Percentiles rank a stretch among this genome's conserved stretches.
phyloP scores from a whole-genome alignment of 2,797 vertebrate species.

The Enteromius trimaculatus region DNA sequence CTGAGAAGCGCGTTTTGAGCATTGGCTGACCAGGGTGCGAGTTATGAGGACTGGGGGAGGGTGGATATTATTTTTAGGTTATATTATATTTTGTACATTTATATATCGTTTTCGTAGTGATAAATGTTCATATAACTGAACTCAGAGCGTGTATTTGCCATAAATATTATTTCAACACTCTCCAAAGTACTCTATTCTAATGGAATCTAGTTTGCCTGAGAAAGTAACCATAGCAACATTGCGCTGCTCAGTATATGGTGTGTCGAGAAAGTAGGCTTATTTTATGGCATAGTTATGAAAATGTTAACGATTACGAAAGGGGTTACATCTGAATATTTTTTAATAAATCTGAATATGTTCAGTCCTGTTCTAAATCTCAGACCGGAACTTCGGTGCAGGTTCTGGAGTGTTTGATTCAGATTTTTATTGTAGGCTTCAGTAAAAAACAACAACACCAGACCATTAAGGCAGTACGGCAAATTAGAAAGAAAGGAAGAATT shows the following conservation, averaged over 20 bases:
- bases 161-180: not conserved
- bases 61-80: not conserved
- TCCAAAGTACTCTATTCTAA: not conserved
- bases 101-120: not conserved
- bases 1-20: constrained; percentile 2
- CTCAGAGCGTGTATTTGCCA: not conserved
- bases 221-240: constrained; percentile 5
- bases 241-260: not conserved
- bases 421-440: no score
- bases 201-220: not conserved
- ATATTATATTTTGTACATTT: not conserved
- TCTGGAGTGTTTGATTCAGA: no score
- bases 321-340: not conserved
- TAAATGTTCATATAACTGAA: not conserved
- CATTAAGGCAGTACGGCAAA: not conserved
- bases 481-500: not conserved
- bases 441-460: no score
- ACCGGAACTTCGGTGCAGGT: no score
- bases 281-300: constrained; percentile 8
- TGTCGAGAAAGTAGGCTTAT: not conserved
- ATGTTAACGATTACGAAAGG: not conserved
- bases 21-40: not conserved
- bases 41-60: not conserved
- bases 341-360: not conserved
- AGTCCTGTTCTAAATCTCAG: no score